These are phyloP conservation scores for Lynx canadensis DNA, from an alignment of 2,113 vertebrate species.

Conservation along the genomic window DNA sequence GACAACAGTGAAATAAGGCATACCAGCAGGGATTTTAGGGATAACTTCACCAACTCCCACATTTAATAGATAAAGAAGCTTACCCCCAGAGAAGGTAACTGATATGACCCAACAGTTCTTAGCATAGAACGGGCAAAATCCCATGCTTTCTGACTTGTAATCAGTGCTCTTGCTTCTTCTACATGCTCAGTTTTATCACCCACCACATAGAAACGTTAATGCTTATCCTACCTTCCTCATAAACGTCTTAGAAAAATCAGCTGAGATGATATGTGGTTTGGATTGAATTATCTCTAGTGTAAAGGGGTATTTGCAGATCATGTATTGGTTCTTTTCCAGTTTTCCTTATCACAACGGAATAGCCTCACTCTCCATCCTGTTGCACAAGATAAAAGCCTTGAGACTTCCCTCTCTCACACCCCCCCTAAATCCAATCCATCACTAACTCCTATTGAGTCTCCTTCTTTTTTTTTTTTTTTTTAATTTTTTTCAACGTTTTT, in stretches of 20 bases:
- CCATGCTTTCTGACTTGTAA: neutral
- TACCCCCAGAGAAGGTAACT: neutral
- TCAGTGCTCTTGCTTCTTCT: neutral
- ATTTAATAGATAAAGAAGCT: neutral
- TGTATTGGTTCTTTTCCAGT: neutral
- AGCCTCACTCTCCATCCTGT: neutral
- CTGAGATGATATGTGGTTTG: neutral
- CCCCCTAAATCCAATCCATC: neutral
- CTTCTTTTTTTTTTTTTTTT: neutral
- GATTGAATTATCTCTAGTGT: neutral
- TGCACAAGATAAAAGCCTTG: neutral
- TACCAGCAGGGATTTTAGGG: neutral
- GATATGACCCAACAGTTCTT: neutral
- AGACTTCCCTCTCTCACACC: neutral
- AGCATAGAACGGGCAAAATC: neutral
- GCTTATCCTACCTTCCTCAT: neutral
- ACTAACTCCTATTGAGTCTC: neutral
- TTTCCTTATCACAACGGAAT: neutral
- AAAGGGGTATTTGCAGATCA: neutral
- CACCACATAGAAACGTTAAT: neutral
- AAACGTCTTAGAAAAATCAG: conserved; percentile 2
- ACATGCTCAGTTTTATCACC: neutral
- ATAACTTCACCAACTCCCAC: neutral
- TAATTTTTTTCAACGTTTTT: too few relatives aligned
- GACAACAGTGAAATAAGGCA: neutral